phyloP scores from a whole-genome alignment of 2,888 invertebrate genomes.

The Xestia sexstrigata region DNA sequence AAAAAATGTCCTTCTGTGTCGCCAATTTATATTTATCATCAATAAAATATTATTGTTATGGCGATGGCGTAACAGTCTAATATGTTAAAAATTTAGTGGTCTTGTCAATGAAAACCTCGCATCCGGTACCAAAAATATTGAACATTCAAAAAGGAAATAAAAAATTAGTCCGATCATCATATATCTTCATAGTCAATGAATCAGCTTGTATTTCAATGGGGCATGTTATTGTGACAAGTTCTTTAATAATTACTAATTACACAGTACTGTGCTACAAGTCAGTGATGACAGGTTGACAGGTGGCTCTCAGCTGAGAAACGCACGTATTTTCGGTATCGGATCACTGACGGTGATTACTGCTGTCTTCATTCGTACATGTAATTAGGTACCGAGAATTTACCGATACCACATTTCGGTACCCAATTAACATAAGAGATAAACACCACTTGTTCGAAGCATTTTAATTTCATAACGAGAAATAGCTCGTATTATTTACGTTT shows the following conservation, averaged over 20 bases:
- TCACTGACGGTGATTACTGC: conserved; percentile 63
- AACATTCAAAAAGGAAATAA: conserved; percentile 47
- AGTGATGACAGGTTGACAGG: conserved; percentile 63
- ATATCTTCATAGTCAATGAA: too few species aligned
- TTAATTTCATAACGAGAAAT: conserved; percentile 69
- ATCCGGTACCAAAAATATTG: conserved; percentile 60
- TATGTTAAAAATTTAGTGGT: conserved; percentile 49
- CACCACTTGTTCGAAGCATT: conserved; percentile 64
- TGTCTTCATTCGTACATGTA: conserved; percentile 66
- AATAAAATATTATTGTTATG: conserved; percentile 62
- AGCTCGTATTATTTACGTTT: conserved; percentile 61
- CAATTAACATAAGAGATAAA: conserved; percentile 75
- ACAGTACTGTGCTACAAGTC: conserved; percentile 23
- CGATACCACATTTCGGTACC: conserved; percentile 72
- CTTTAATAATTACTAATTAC: conserved; percentile 62
- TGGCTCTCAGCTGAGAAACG: conserved; percentile 44
- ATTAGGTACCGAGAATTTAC: conserved; percentile 70
- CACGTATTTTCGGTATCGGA: conserved; percentile 57
- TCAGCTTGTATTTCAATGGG: conserved; percentile 57
- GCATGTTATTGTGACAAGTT: conserved; percentile 49
- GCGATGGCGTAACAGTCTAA: conserved; percentile 42
- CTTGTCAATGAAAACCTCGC: conserved; percentile 40
- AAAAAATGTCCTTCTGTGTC: conserved; percentile 48
- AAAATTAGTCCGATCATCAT: conserved; percentile 50
- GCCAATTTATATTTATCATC: conserved; percentile 52